Percentiles rank a stretch among this genome's conserved stretches.
These are phyloP conservation scores for Nycticorax nycticorax DNA, from an alignment of 2,113 vertebrate genomes.

Conservation along the genomic window DNA sequence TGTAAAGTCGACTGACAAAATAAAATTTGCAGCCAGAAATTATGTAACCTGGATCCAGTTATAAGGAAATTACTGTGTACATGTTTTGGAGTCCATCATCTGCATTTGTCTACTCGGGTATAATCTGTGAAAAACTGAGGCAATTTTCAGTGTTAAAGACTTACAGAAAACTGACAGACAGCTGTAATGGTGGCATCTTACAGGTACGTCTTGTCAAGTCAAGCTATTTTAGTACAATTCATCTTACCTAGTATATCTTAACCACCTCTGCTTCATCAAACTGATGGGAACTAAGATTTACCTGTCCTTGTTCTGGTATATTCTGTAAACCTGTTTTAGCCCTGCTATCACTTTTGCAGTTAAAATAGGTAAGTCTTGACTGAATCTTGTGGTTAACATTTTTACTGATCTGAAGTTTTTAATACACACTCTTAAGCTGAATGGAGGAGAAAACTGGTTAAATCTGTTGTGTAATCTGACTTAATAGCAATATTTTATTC, in stretches of 20 bases:
- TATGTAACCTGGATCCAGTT: neutral
- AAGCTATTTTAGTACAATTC: neutral
- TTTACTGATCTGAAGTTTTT: neutral
- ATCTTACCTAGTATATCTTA: neutral
- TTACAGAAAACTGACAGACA: neutral
- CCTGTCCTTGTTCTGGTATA: neutral
- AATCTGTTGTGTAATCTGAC: neutral
- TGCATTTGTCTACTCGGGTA: neutral
- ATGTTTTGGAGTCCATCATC: neutral
- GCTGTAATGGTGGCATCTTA: neutral
- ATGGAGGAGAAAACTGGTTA: neutral
- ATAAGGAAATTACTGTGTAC: neutral
- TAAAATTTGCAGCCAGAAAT: neutral
- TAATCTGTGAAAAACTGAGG: neutral
- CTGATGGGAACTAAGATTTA: neutral
- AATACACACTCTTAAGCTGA: neutral
- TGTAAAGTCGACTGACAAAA: neutral
- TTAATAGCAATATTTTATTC: neutral
- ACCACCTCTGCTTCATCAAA: neutral
- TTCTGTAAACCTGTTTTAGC: neutral
- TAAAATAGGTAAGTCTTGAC: neutral
- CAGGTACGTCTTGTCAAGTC: neutral
- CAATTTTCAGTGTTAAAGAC: neutral
- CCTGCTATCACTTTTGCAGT: neutral
- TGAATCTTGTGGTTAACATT: neutral